Conservation (phyloP, 53 echinoderm and acorn worm species). For the Antedon mediterranea region DNA sequence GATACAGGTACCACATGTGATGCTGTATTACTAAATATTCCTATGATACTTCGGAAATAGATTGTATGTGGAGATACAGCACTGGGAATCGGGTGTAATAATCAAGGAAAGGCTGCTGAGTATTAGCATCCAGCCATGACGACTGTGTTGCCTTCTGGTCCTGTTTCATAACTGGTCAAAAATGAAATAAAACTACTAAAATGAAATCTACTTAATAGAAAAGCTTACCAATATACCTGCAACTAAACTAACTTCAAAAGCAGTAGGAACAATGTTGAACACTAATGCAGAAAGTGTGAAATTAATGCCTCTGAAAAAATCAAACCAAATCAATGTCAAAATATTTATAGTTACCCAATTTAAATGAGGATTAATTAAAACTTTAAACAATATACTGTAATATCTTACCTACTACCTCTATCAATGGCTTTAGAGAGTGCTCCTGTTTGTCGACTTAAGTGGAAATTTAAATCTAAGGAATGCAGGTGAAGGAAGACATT, state of each 20-base stretch:
- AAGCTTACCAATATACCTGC: slow-evolving; percentile 72
- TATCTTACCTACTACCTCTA: slow-evolving; percentile 76
- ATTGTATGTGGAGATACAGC: too few relatives aligned
- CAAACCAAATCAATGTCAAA: too few relatives aligned
- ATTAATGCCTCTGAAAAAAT: slow-evolving; percentile 72
- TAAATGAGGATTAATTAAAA: too few relatives aligned
- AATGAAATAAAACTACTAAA: not conserved
- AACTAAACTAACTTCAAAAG: slow-evolving; percentile 78
- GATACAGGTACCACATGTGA: too few relatives aligned
- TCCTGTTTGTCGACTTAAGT: slow-evolving; percentile 74
- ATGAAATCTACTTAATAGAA: not conserved
- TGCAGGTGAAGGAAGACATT: slow-evolving; percentile 87
- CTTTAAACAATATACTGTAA: not conserved
- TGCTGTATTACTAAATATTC: too few relatives aligned
- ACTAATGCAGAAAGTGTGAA: slow-evolving; percentile 91
- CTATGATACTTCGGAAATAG: too few relatives aligned
- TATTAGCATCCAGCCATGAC: too few relatives aligned
- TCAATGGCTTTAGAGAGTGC: slow-evolving; percentile 95
- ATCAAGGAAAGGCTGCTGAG: too few relatives aligned
- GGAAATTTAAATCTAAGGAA: slow-evolving; percentile 65
- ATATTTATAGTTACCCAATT: too few relatives aligned
- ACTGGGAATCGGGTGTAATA: too few relatives aligned
- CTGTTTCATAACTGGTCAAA: too few relatives aligned
- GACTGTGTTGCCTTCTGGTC: too few relatives aligned
- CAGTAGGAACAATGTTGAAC: slow-evolving; percentile 88